These are phyloP conservation scores for Barnardius zonarius DNA, from an alignment of 2,113 vertebrate genomes.

Conservation along the genomic window DNA sequence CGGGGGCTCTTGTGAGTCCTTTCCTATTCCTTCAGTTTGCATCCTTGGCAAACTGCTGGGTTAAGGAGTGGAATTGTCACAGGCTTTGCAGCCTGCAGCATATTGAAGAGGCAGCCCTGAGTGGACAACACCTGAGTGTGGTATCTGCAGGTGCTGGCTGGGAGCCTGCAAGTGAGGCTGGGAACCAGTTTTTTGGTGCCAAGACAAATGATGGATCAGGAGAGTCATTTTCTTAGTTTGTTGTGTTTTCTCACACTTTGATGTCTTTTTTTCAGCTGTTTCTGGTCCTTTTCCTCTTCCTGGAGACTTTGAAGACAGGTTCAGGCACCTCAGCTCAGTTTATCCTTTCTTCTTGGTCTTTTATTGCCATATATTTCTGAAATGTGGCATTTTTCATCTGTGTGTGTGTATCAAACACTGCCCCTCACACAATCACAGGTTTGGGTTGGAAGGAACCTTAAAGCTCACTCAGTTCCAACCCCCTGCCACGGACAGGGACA, in stretches of 20 bases:
- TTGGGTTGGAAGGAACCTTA: neutral
- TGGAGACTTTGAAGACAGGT: neutral
- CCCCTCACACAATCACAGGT: neutral
- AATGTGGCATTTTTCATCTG: neutral
- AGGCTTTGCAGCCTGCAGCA: neutral
- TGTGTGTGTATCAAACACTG: rapidly evolving
- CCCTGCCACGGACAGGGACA: neutral
- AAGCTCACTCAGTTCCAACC: neutral
- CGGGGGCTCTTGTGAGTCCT: neutral
- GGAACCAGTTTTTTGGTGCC: neutral
- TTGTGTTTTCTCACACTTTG: neutral
- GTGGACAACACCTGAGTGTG: neutral
- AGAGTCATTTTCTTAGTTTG: neutral
- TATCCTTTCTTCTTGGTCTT: neutral
- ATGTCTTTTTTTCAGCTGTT: neutral
- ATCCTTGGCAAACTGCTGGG: neutral
- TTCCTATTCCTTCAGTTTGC: neutral
- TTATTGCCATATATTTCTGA: neutral
- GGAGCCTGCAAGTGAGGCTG: neutral
- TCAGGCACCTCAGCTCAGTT: neutral
- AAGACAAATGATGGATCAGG: neutral
- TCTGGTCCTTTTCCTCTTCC: neutral
- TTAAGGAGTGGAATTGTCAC: neutral
- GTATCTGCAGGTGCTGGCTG: neutral
- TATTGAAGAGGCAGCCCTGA: neutral